Evolutionary conservation across 2,888 invertebrate species (phyloP).

Genomic region (Eupithecia insigniata): DNA sequence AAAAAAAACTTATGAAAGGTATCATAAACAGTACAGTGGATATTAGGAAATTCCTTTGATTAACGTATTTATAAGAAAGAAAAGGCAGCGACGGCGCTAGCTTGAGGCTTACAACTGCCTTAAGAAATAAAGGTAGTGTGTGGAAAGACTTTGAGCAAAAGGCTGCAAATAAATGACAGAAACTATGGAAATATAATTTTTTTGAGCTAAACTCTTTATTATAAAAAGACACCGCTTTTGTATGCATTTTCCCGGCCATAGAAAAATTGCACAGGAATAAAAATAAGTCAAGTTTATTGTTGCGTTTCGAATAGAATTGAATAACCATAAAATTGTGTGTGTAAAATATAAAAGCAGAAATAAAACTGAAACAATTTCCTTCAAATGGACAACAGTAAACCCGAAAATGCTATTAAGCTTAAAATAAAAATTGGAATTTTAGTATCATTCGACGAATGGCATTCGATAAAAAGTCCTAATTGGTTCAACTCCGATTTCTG

Average conservation of each 20-base stretch:
- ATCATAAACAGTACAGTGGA: no score
- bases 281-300: background rate
- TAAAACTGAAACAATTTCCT: conserved; percentile 19
- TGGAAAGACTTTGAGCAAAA: background rate
- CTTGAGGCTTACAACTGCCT: no score
- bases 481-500: conserved; percentile 21
- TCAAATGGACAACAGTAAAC: conserved; percentile 21
- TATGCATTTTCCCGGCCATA: background rate
- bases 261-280: background rate
- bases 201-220: background rate
- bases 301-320: background rate
- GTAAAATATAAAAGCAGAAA: background rate
- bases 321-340: background rate
- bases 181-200: background rate
- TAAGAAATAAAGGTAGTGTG: background rate
- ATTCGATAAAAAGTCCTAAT: conserved; percentile 43
- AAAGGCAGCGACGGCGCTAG: no score
- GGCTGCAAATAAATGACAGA: background rate
- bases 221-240: background rate
- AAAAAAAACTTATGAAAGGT: no score
- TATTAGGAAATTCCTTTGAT: no score
- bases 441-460: no score
- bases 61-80: no score
- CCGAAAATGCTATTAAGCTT: conserved; percentile 26
- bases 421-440: conserved; percentile 38